These are phyloP conservation scores for Cyanoliseus patagonus DNA, from an alignment of 2,113 vertebrate species.

Conservation along the genomic window DNA sequence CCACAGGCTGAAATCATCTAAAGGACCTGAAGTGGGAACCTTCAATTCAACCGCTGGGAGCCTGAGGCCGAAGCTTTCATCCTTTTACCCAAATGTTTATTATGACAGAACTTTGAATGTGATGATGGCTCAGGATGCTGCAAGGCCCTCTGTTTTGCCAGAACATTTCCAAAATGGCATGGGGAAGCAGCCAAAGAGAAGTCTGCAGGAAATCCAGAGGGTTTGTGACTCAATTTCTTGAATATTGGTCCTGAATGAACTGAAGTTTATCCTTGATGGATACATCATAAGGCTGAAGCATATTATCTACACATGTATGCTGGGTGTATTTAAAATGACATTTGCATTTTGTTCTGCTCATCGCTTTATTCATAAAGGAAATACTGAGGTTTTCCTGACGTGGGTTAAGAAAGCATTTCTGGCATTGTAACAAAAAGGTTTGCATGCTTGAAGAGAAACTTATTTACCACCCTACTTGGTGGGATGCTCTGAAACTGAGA, in stretches of 20 bases:
- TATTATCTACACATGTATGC: neutral
- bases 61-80: neutral
- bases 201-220: neutral
- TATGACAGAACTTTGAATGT: neutral
- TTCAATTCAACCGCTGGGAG: neutral
- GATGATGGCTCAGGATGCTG: neutral
- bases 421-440: conserved; percentile 18
- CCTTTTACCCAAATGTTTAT: neutral
- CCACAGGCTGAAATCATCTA: neutral
- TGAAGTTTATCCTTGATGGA: neutral
- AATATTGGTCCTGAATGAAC: neutral
- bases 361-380: conserved; percentile 4
- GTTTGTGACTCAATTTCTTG: neutral
- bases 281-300: neutral
- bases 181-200: neutral
- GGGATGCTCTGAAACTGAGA: conserved; percentile 27
- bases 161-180: neutral
- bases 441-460: conserved; percentile 66
- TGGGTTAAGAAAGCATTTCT: conserved; percentile 32
- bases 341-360: neutral
- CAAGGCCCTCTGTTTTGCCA: neutral
- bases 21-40: neutral
- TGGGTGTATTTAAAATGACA: neutral
- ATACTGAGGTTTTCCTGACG: neutral
- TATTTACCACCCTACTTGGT: conserved; percentile 64